Base-by-base conservation (phyloP, 2,113 vertebrate genomes). In the Larimichthys polyactis region DNA sequence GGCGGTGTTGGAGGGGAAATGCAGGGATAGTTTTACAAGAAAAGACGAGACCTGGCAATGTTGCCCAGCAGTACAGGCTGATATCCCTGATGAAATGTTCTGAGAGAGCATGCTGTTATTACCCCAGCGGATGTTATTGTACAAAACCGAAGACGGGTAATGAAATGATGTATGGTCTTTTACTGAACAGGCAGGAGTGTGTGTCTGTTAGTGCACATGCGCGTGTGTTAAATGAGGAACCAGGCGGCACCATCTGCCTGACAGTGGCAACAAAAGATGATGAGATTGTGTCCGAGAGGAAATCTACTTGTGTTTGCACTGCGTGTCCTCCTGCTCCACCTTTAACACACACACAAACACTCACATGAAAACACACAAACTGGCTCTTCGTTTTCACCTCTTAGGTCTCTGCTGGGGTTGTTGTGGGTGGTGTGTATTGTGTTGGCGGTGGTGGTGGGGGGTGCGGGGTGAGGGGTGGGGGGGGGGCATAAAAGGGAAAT, bases 261-360 rank as follows among this genome's bases (percentile, higher is more conserved):
- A 94, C 89, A 94, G 84, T 32, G 58, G 82, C 90, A 91, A 93
- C 92, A 95, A 94, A 93, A 93, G 88, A 94, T 92, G 91, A 94
- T 94, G 92, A 94, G 93, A 95, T 94, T 76, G 84, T 68, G 70
- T 94, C 87, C 73, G 71, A 87, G 87, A 94, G 92, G 90, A 94
- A 93, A 92, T 92, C 90, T 93, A 89, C 87, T 95, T 88, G 64
- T 92, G 88, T 93, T 94, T 93, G 91, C 89, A 75, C 87, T 86
- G 67, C 19, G 20, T 82, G 76, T 63, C 65, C 70, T 75, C 27
- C 79, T 49, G 86, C 83, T 60, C 78, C 48, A 59, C 72, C 86
- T 73, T 73, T 87, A 82, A 58, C 66, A 83, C 52, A 40, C 7
- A 4, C 67, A 72, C 79, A 82, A 27, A 71, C 60, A 74, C 74